A percentile compares a stretch with the other conserved stretches of the same genome.
Conservation (phyloP, 2,113 vertebrate species). For the Elaphurus davidianus region DNA sequence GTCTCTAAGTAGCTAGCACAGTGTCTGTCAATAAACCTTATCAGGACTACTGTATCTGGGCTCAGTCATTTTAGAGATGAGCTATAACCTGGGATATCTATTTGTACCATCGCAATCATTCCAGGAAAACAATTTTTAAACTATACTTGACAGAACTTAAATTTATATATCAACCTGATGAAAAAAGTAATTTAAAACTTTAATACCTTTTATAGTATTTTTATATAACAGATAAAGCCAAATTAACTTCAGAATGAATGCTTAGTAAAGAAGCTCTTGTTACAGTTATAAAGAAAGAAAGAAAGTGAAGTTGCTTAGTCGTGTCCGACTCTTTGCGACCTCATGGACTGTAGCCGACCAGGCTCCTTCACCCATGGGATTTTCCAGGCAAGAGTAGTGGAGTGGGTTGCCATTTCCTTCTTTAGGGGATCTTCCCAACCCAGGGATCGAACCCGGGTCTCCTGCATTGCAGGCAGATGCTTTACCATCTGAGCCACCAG, state of each 20-base stretch:
- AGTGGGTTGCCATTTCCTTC: neutral
- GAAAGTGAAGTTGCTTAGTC: neutral
- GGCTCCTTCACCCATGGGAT: neutral
- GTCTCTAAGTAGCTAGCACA: neutral
- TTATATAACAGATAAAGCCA: neutral
- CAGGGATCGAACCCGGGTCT: neutral
- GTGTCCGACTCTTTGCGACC: neutral
- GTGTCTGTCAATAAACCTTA: neutral
- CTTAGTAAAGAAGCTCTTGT: conserved; percentile 21
- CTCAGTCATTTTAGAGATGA: neutral
- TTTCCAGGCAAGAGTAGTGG: neutral
- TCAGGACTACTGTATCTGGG: neutral
- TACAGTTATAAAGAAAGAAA: neutral
- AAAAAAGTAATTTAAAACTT: neutral
- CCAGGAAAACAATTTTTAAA: conserved; percentile 17
- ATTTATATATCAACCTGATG: neutral
- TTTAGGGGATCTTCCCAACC: neutral
- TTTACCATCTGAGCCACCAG: neutral
- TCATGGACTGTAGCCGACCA: neutral
- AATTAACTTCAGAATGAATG: conserved; percentile 28
- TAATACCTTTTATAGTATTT: neutral
- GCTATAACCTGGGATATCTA: neutral
- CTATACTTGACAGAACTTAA: neutral
- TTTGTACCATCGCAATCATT: neutral
- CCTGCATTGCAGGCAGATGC: neutral